These are phyloP conservation scores for Plecotus auritus DNA, from an alignment of 2,113 vertebrate genomes.

Conservation along the genomic window DNA sequence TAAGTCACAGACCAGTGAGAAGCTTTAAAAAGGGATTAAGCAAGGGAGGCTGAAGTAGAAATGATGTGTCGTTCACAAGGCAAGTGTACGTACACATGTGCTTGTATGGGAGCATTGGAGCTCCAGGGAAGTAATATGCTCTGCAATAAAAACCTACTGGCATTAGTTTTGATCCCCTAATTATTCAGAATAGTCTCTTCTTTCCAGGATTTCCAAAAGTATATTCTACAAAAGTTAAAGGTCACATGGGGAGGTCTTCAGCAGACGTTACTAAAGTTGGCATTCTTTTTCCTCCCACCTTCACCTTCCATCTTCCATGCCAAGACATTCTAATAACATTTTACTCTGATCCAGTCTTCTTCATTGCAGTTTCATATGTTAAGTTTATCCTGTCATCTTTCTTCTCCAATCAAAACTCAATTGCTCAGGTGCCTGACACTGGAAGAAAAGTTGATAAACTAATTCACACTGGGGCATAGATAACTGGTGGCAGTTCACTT, in stretches of 20 bases:
- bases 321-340: neutral
- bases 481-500: neutral
- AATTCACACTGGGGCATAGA: neutral
- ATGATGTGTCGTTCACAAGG: neutral
- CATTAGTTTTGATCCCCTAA: neutral
- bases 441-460: neutral
- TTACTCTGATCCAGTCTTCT: neutral
- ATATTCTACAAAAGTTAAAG: neutral
- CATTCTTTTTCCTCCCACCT: neutral
- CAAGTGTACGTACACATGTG: rapidly evolving
- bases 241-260: too few relatives aligned
- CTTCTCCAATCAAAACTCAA: neutral
- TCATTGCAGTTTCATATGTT: neutral
- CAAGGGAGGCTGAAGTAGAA: neutral
- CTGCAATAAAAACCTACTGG: neutral
- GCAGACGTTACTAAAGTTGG: neutral
- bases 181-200: neutral
- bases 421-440: neutral
- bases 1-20: neutral
- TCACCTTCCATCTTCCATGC: neutral
- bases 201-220: neutral
- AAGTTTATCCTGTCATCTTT: neutral
- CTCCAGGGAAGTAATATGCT: too few relatives aligned
- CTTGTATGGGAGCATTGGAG: neutral
- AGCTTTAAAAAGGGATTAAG: neutral